Conservation (phyloP, 2,888 invertebrate species). For the Melinopterus prodromus region DNA sequence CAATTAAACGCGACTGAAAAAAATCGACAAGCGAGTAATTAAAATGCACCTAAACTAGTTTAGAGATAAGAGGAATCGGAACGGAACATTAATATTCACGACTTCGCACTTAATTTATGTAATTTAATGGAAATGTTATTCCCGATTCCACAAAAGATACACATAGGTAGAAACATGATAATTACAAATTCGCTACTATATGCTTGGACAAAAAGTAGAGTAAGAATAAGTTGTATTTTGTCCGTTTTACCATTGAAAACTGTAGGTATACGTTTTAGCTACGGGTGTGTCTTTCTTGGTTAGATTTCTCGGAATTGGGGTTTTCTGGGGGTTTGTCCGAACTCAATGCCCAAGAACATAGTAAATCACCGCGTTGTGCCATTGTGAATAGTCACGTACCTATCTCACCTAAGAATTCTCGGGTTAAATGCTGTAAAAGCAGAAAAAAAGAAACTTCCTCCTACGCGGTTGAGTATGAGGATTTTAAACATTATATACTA, state of each 20-base stretch:
- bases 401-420: neutral
- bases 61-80: neutral
- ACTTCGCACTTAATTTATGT: neutral
- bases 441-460: neutral
- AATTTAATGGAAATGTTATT: neutral
- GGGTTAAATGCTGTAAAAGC: neutral
- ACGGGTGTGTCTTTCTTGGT: neutral
- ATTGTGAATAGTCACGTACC: neutral
- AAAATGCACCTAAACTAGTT: slow-evolving; percentile 4
- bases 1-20: neutral
- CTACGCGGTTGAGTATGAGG: neutral
- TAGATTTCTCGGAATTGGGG: neutral
- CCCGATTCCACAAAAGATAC: neutral
- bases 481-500: neutral
- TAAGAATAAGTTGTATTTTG: neutral
- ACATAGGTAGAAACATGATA: neutral
- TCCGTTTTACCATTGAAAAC: neutral
- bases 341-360: neutral
- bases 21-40: neutral
- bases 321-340: neutral
- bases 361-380: neutral
- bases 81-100: neutral
- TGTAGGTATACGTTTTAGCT: neutral
- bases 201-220: neutral
- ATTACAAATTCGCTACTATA: neutral